phyloP scores from a whole-genome alignment of 2,888 invertebrate genomes.

The Andrena dorsata region DNA sequence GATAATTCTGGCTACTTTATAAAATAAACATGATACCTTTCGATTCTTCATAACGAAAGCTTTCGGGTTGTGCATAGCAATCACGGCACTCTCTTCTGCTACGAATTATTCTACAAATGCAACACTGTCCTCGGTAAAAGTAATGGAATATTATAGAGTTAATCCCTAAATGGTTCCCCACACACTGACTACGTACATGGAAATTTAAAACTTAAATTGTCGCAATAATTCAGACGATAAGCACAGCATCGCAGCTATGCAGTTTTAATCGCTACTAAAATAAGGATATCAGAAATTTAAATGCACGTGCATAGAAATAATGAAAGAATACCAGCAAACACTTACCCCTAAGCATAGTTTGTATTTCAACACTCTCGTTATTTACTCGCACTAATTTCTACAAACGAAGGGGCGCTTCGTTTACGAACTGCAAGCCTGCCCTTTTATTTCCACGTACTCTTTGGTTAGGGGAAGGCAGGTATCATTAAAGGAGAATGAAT shows the following conservation, averaged over 20 bases:
- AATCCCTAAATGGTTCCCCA: neutral
- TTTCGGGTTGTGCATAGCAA: too few relatives aligned
- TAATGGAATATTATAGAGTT: neutral
- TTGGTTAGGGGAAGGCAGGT: neutral
- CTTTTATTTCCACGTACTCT: neutral
- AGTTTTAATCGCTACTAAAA: too few relatives aligned
- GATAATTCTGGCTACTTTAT: too few relatives aligned
- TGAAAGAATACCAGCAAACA: neutral
- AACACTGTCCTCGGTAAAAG: neutral
- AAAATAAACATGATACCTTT: too few relatives aligned
- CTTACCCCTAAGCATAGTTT: neutral
- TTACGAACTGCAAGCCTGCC: neutral
- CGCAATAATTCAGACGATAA: neutral
- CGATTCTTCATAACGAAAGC: too few relatives aligned
- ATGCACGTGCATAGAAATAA: neutral
- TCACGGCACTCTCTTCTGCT: too few relatives aligned
- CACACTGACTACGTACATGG: neutral
- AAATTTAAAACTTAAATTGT: constrained; percentile 4
- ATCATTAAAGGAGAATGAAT: constrained; percentile 30
- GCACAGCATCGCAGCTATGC: too few relatives aligned
- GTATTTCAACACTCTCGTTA: neutral
- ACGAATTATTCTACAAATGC: too few relatives aligned
- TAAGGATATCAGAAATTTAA: neutral
- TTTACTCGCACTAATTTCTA: neutral
- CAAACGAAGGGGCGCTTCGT: neutral